A percentile compares a stretch with the other conserved stretches of the same genome.
Evolutionary conservation across 2,888 invertebrate species (phyloP).

Genomic region (Cremastinae sp.): DNA sequence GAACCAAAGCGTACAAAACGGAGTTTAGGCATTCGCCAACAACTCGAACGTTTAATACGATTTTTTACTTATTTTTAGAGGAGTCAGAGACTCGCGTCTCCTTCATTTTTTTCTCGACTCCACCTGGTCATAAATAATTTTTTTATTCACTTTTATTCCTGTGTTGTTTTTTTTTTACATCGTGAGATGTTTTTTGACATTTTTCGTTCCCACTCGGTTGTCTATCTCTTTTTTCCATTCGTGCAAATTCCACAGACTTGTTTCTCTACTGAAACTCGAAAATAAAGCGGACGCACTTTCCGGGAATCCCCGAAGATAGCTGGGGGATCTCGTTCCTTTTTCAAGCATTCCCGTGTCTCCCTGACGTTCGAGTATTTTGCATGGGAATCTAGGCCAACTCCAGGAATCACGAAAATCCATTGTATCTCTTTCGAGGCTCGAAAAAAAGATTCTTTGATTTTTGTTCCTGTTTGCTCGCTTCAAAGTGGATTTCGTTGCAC

Average conservation of each 20-base stretch:
- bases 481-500: neutral
- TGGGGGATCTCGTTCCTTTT: constrained; percentile 35
- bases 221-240: constrained; percentile 14
- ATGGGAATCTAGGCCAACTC: constrained; percentile 57
- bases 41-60: constrained; percentile 12
- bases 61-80: neutral
- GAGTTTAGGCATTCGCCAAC: constrained; percentile 32
- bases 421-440: constrained; percentile 2
- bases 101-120: too few relatives aligned
- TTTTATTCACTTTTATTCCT: too few relatives aligned
- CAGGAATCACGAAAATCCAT: constrained; percentile 45
- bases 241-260: constrained; percentile 7
- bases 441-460: neutral
- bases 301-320: constrained; percentile 47
- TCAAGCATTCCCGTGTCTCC: constrained; percentile 28
- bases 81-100: neutral
- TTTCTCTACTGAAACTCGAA: constrained; percentile 28
- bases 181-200: neutral
- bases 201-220: neutral
- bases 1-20: constrained; percentile 29
- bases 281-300: constrained; percentile 52
- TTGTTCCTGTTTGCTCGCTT: constrained; percentile 5
- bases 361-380: constrained; percentile 27
- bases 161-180: too few relatives aligned
- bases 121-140: too few relatives aligned